These are phyloP conservation scores for Caenorhabditis latens DNA, from an alignment of 1,140 invertebrate genomes.

Conservation along the genomic window DNA sequence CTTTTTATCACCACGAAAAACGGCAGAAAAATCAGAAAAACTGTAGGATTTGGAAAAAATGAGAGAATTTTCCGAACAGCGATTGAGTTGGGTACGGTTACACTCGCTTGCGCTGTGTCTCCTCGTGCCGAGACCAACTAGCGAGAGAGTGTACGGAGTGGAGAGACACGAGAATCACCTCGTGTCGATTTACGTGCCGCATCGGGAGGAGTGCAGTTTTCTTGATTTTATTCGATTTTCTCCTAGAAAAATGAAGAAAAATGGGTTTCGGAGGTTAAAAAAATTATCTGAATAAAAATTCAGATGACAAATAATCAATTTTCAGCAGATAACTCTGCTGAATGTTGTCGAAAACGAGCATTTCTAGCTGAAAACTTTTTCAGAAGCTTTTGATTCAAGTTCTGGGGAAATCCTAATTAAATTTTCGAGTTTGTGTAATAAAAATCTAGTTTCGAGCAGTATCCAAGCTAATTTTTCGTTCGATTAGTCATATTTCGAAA, in stretches of 20 bases:
- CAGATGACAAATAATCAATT: no score
- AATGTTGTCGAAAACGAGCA: no score
- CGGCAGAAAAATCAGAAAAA: background rate
- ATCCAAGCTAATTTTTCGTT: no score
- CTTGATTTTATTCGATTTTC: background rate
- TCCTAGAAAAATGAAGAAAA: background rate
- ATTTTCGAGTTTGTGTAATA: no score
- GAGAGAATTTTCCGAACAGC: background rate
- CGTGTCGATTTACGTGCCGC: conserved; percentile 16
- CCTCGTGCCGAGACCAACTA: background rate
- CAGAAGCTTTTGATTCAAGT: no score
- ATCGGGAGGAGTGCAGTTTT: background rate
- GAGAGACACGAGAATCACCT: background rate
- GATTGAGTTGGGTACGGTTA: background rate
- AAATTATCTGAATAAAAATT: no score
- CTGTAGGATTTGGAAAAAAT: conserved; percentile 21
- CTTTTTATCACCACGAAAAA: background rate
- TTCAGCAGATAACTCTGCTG: no score
- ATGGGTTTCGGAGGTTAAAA: background rate
- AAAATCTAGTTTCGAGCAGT: no score
- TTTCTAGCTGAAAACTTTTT: no score
- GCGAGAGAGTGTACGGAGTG: background rate
- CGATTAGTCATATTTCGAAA: no score
- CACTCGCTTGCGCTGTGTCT: conserved; percentile 5
- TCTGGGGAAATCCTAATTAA: no score